These are phyloP conservation scores for Brachionus sp. DNA, from an alignment of 1,140 invertebrate species.

Conservation along the genomic window DNA sequence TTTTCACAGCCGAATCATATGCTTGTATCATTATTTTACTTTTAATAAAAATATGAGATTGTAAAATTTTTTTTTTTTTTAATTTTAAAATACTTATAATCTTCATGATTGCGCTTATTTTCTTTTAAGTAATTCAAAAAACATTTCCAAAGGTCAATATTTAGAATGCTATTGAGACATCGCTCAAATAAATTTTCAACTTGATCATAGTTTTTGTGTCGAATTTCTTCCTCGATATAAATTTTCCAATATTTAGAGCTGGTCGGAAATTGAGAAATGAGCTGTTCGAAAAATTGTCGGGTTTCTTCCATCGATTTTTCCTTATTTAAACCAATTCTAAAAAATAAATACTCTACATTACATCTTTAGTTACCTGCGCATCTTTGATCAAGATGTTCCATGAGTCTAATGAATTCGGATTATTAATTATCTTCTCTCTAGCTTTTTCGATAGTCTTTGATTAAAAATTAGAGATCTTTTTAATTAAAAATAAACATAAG, in stretches of 20 bases:
- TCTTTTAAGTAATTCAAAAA: conserved; percentile 98
- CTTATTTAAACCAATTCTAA: conserved; percentile 61
- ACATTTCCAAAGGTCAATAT: conserved; percentile 96
- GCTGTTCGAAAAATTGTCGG: conserved; percentile 82
- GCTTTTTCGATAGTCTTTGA: conserved; percentile 2
- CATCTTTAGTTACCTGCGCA: neutral
- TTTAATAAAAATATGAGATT: conserved; percentile 53
- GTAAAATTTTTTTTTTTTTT: neutral
- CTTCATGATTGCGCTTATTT: conserved; percentile 84
- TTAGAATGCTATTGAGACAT: conserved; percentile 93
- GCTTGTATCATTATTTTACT: conserved; percentile 99
- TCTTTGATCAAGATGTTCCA: conserved; percentile 35
- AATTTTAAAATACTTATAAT: conserved; percentile 75
- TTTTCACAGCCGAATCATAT: conserved; percentile 96
- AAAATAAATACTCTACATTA: neutral
- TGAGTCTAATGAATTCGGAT: conserved; percentile 24
- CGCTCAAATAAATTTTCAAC: conserved; percentile 98
- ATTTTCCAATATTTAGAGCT: conserved; percentile 97
- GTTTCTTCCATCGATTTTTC: conserved; percentile 84
- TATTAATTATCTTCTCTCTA: neutral
- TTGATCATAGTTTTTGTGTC: conserved; percentile 76
- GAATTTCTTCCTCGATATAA: conserved; percentile 96
- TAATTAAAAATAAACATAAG: neutral
- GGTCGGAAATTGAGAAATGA: conserved; percentile 88
- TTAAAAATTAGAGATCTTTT: neutral